Conservation (phyloP, 2,797 vertebrate species). For the Labeo calbasu region DNA sequence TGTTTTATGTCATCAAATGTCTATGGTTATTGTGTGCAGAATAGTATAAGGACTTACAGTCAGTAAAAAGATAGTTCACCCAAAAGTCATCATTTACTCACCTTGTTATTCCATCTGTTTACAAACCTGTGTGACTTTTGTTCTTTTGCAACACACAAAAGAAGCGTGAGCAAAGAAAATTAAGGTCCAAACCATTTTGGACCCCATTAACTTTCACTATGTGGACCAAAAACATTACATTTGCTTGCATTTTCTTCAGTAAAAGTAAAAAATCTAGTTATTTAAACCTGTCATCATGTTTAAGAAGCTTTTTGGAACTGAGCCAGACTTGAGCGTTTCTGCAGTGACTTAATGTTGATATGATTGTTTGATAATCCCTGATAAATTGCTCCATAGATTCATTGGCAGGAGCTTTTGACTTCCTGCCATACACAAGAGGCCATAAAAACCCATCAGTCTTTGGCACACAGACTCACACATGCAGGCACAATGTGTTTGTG, state of each 20-base stretch:
- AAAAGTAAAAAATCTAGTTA: neutral
- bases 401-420: slow-evolving; percentile 32
- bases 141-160: neutral
- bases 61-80: neutral
- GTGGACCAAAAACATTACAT: neutral
- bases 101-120: neutral
- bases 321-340: neutral
- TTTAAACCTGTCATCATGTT: neutral
- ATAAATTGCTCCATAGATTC: slow-evolving; percentile 15
- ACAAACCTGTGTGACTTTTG: neutral
- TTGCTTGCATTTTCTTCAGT: neutral
- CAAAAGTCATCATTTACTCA: neutral
- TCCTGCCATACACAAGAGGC: slow-evolving; percentile 11
- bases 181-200: neutral
- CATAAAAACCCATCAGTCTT: slow-evolving; percentile 8
- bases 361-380: slow-evolving; percentile 19
- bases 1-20: too few species aligned
- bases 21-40: too few species aligned
- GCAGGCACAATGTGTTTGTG: neutral
- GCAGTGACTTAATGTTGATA: slow-evolving; percentile 15
- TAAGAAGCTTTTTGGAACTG: neutral
- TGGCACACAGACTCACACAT: slow-evolving; percentile 12
- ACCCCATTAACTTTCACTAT: neutral
- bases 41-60: neutral
- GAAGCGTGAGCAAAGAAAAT: neutral